These are phyloP conservation scores for Dermatemys mawii DNA, from an alignment of 2,113 vertebrate genomes.

Conservation along the genomic window DNA sequence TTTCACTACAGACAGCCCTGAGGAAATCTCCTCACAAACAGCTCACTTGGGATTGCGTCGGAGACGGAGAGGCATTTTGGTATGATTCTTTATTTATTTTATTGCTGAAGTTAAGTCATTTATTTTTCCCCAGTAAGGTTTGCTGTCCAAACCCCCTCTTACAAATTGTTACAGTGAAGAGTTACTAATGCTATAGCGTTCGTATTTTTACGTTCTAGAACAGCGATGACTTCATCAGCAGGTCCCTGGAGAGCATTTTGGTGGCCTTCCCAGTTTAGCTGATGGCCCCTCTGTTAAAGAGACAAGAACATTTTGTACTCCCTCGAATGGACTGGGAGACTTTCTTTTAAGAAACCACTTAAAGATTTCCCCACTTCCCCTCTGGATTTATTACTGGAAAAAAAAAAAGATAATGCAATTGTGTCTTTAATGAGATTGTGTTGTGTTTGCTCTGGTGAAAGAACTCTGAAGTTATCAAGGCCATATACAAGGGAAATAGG, in stretches of 20 bases:
- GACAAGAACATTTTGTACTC: conserved; percentile 2
- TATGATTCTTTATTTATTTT: not conserved
- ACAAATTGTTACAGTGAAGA: not conserved
- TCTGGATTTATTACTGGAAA: not conserved
- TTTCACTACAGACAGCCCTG: not conserved
- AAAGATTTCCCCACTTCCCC: not conserved
- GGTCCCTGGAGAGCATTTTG: conserved; percentile 17
- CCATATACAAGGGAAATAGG: not conserved
- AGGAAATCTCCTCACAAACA: not conserved
- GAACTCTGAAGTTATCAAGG: accelerated
- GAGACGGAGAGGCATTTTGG: not conserved
- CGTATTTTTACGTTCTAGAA: conserved; percentile 1
- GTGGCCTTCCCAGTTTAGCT: conserved; percentile 37
- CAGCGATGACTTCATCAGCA: conserved; percentile 12
- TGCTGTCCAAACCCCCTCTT: conserved; percentile 1
- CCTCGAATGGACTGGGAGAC: not conserved
- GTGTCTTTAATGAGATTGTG: accelerated
- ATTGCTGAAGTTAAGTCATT: not conserved
- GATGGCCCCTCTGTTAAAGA: conserved; percentile 35
- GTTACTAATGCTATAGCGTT: not conserved
- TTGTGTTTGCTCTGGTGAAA: not conserved
- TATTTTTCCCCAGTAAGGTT: not conserved
- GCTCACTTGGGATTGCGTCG: not conserved
- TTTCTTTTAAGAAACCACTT: not conserved
- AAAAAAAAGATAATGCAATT: not conserved